These are phyloP conservation scores for Balaeniceps rex DNA, from an alignment of 2,113 vertebrate genomes.

Conservation along the genomic window DNA sequence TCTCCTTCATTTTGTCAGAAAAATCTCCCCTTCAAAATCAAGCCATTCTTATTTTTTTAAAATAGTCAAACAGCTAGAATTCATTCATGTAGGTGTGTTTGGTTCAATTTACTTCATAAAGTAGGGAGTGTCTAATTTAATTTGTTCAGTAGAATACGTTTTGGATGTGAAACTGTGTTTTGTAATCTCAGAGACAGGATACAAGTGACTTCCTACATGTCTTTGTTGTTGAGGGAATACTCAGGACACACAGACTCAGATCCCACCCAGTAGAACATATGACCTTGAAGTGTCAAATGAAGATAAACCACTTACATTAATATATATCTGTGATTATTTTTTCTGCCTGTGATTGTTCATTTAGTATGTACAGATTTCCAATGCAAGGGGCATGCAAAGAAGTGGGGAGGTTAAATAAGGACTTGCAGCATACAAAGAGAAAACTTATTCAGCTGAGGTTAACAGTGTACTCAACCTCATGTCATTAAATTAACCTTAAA, in stretches of 20 bases:
- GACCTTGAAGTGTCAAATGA: neutral
- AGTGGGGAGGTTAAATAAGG: neutral
- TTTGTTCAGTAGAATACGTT: neutral
- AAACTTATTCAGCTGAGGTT: neutral
- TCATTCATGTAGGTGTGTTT: neutral
- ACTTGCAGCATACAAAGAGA: neutral
- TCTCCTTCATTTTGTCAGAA: neutral
- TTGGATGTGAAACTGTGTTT: neutral
- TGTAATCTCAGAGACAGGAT: neutral
- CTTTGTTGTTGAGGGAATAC: neutral
- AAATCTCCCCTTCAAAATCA: neutral
- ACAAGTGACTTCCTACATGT: neutral
- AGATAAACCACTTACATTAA: neutral
- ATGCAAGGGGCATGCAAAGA: neutral
- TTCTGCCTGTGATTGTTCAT: neutral
- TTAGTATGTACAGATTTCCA: neutral
- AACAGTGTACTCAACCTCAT: neutral
- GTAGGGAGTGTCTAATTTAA: neutral
- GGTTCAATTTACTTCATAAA: neutral
- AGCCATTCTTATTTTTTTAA: neutral
- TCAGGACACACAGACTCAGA: neutral
- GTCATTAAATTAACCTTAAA: constrained; percentile 34
- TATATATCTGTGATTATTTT: neutral
- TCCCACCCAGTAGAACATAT: neutral
- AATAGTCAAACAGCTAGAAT: neutral